These are phyloP conservation scores for Sarotherodon lohbergeri DNA, from an alignment of 2,113 vertebrate genomes.

Conservation along the genomic window DNA sequence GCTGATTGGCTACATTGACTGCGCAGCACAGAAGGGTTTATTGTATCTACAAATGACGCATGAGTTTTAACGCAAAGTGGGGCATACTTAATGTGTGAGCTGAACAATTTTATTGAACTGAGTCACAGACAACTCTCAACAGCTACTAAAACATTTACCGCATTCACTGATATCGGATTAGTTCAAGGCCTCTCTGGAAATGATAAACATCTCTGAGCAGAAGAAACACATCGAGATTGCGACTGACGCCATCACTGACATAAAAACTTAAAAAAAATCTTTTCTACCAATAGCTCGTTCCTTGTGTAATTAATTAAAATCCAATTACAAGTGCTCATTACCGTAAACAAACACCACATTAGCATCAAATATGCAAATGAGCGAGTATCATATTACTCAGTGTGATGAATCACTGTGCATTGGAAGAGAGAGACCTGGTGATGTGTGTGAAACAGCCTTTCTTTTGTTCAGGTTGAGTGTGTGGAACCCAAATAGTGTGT, in stretches of 20 bases:
- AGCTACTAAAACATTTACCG: slow-evolving; percentile 1
- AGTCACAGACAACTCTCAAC: slow-evolving; percentile 16
- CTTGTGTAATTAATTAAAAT: slow-evolving; percentile 45
- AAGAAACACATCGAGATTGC: neutral
- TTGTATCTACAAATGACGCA: slow-evolving; percentile 33
- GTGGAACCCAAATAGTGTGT: neutral
- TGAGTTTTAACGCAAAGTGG: neutral
- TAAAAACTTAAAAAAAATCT: neutral
- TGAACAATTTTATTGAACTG: slow-evolving; percentile 34
- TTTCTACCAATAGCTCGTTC: slow-evolving; percentile 4
- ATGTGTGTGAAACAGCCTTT: neutral
- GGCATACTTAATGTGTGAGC: neutral
- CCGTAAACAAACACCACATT: slow-evolving; percentile 56
- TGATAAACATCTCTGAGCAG: neutral
- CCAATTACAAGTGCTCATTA: slow-evolving; percentile 52
- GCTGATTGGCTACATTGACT: slow-evolving; percentile 23
- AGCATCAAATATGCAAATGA: slow-evolving; percentile 50
- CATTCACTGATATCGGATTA: slow-evolving; percentile 1
- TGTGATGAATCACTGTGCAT: slow-evolving; percentile 31
- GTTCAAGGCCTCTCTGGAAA: neutral
- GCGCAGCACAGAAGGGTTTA: neutral
- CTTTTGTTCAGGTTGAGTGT: slow-evolving; percentile 5
- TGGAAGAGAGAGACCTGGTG: neutral
- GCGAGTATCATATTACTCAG: slow-evolving; percentile 7
- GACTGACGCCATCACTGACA: slow-evolving; percentile 1